These are phyloP conservation scores for Epinotia demarniana DNA, from an alignment of 2,888 invertebrate genomes.

Conservation along the genomic window DNA sequence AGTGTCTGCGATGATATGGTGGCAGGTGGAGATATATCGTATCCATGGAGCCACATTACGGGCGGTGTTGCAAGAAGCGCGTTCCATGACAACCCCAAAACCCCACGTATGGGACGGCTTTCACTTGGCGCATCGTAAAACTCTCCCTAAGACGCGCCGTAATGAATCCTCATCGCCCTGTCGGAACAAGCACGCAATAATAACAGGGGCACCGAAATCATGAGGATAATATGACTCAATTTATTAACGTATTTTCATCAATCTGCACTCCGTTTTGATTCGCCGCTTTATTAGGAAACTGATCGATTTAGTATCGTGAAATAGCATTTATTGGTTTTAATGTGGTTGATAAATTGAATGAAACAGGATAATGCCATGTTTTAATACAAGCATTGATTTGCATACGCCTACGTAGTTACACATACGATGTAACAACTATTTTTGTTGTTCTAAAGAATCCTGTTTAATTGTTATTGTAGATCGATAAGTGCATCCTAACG, in stretches of 20 bases:
- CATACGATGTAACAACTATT: no score
- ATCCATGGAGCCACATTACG: constrained; percentile 48
- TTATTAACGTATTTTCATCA: constrained; percentile 47
- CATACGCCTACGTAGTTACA: no score
- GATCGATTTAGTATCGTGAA: constrained; percentile 23
- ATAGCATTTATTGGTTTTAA: constrained; percentile 5
- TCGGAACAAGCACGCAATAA: constrained; percentile 58
- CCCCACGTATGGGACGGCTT: constrained; percentile 61
- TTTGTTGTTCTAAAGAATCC: no score
- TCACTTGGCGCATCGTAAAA: constrained; percentile 65
- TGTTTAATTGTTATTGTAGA: no score
- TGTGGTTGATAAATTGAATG: background rate
- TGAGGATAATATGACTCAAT: constrained; percentile 53
- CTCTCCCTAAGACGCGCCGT: constrained; percentile 53
- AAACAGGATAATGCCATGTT: background rate
- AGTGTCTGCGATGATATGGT: background rate
- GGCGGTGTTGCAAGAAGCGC: constrained; percentile 7
- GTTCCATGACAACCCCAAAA: constrained; percentile 45
- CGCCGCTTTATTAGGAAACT: constrained; percentile 19
- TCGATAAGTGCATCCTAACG: no score
- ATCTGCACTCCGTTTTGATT: constrained; percentile 37
- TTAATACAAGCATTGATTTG: background rate
- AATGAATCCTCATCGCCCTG: constrained; percentile 60
- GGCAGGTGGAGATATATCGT: constrained; percentile 45
- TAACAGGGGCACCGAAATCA: constrained; percentile 53